Conservation (phyloP, 2,113 vertebrate species). For the Nothoprocta perdicaria region DNA sequence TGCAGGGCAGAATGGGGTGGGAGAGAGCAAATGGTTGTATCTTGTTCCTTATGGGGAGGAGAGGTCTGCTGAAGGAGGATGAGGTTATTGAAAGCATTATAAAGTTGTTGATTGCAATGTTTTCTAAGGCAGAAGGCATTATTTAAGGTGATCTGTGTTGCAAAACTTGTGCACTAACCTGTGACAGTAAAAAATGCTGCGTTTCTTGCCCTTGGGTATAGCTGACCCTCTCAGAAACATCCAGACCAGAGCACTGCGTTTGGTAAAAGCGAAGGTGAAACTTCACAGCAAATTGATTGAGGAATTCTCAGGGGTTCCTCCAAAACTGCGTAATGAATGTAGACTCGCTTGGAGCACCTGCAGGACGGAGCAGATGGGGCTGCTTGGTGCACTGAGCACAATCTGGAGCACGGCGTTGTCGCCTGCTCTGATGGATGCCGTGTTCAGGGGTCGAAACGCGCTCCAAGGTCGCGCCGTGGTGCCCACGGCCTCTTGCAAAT, state of each 20-base stretch:
- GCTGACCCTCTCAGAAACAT: background rate
- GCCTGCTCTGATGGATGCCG: background rate
- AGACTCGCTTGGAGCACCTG: constrained; percentile 30
- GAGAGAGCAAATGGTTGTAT: too few species aligned
- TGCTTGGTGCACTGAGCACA: constrained; percentile 29
- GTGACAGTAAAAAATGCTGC: background rate
- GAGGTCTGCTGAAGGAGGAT: background rate
- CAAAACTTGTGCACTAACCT: background rate
- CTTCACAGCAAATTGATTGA: constrained; percentile 18
- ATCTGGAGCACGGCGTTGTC: constrained; percentile 16
- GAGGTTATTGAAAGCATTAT: background rate
- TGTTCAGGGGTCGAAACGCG: background rate
- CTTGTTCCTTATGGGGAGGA: background rate
- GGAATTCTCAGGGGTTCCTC: constrained; percentile 45
- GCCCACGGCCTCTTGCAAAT: background rate
- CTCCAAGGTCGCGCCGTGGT: constrained; percentile 39
- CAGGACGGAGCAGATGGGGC: constrained; percentile 39
- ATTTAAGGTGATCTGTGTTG: background rate
- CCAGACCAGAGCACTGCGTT: background rate
- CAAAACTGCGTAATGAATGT: constrained; percentile 22
- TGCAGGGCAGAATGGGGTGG: background rate
- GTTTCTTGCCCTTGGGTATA: background rate
- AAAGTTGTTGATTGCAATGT: background rate
- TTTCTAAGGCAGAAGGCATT: background rate
- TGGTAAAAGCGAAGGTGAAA: constrained; percentile 29